Conservation (phyloP, 2,113 vertebrate genomes). For the Xenopus borealis region DNA sequence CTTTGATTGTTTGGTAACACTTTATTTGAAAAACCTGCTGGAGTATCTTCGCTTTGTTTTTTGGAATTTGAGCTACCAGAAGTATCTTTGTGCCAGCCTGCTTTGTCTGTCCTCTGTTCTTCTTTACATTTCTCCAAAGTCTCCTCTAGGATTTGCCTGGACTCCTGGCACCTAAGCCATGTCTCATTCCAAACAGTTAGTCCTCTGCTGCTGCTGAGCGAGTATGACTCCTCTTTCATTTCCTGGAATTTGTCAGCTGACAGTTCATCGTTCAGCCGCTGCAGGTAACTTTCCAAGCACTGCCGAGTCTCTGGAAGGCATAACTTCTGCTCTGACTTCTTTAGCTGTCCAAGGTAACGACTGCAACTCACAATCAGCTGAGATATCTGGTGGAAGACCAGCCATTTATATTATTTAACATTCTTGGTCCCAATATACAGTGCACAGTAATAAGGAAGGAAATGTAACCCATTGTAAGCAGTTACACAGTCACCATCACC, state of each 20-base stretch:
- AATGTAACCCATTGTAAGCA: too few species aligned
- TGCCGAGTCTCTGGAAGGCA: conserved; percentile 48
- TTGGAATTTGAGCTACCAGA: neutral
- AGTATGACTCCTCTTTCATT: conserved; percentile 68
- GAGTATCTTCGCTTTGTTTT: neutral
- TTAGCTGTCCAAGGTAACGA: conserved; percentile 61
- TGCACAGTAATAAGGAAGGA: too few species aligned
- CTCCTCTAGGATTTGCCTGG: conserved; percentile 64
- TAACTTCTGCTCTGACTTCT: conserved; percentile 52
- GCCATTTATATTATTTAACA: too few species aligned
- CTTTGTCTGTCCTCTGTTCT: conserved; percentile 8
- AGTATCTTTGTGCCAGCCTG: neutral
- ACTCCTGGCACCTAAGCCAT: conserved; percentile 64
- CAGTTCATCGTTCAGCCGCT: conserved; percentile 69
- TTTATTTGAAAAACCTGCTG: fast-evolving
- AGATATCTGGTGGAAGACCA: conserved; percentile 60
- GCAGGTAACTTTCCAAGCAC: conserved; percentile 71
- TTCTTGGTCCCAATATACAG: too few species aligned
- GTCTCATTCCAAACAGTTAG: conserved; percentile 74
- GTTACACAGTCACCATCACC: too few species aligned
- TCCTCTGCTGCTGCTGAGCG: conserved; percentile 59
- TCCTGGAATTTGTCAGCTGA: conserved; percentile 71
- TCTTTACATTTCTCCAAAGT: conserved; percentile 59
- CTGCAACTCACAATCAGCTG: conserved; percentile 72
- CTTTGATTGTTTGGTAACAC: fast-evolving